Evolutionary conservation across 1,140 invertebrate species (phyloP).

Genomic region (Papilio polyxenes): DNA sequence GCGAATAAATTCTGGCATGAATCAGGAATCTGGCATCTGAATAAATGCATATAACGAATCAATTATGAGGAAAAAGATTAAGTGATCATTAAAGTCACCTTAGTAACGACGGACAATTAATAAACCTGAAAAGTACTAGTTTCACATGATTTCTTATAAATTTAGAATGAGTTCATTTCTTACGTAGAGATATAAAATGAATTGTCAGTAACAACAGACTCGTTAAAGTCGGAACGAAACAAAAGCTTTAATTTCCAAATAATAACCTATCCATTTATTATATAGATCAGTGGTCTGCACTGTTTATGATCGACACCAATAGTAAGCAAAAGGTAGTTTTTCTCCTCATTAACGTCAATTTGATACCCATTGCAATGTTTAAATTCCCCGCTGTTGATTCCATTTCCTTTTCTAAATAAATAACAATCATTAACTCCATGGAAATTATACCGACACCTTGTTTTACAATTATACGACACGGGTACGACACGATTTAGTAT

Average conservation of each 20-base stretch:
- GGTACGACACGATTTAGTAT: conserved; percentile 37
- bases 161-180: neutral
- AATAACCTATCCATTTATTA: too few relatives aligned
- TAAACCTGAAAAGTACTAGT: neutral
- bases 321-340: too few relatives aligned
- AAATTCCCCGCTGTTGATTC: conserved; percentile 28
- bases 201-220: too few relatives aligned
- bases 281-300: too few relatives aligned
- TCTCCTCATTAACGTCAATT: neutral
- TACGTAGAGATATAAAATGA: too few relatives aligned
- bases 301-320: too few relatives aligned
- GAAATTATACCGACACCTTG: conserved; percentile 44
- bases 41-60: neutral
- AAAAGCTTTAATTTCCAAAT: too few relatives aligned
- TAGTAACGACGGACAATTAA: neutral
- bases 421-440: conserved; percentile 48
- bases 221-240: too few relatives aligned
- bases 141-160: neutral
- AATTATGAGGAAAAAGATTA: neutral
- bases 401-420: conserved; percentile 48
- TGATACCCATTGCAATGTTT: conserved; percentile 43
- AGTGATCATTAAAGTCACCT: neutral
- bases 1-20: neutral
- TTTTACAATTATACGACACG: conserved; percentile 45
- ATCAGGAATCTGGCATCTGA: too few relatives aligned